Evolutionary conservation across 1,140 invertebrate species (phyloP).

Genomic region (Coenobita brevimanus): DNA sequence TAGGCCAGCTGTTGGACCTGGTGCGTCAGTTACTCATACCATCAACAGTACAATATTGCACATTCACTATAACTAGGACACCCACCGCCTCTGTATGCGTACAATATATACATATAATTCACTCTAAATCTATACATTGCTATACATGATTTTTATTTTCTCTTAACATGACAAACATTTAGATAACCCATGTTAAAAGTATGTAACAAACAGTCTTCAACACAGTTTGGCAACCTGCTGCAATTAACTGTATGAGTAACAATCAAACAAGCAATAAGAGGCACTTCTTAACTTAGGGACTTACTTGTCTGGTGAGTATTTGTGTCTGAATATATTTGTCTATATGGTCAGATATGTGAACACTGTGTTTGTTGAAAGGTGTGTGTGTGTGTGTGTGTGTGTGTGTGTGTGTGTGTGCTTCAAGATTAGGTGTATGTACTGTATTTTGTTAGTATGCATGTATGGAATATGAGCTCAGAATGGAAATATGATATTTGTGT

Average conservation of each 20-base stretch:
- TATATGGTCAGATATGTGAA: too few relatives aligned
- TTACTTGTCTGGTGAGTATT: slow-evolving; percentile 26
- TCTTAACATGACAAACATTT: slow-evolving; percentile 48
- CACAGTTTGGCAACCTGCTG: slow-evolving; percentile 61
- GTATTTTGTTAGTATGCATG: too few relatives aligned
- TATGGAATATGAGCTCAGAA: too few relatives aligned
- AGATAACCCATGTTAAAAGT: slow-evolving; percentile 47
- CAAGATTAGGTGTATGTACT: too few relatives aligned
- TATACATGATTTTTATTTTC: slow-evolving; percentile 25
- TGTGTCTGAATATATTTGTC: background rate
- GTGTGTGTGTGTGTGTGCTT: slow-evolving; percentile 3
- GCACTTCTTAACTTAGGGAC: slow-evolving; percentile 64
- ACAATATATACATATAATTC: slow-evolving; percentile 28
- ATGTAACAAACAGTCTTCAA: slow-evolving; percentile 62
- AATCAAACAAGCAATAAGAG: slow-evolving; percentile 65
- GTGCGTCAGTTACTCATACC: too few relatives aligned
- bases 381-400: slow-evolving; percentile 6
- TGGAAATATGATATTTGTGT: too few relatives aligned
- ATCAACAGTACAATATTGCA: background rate
- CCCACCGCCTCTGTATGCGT: background rate
- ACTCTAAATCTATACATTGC: slow-evolving; percentile 41
- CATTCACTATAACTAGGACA: background rate
- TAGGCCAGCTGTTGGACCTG: too few relatives aligned
- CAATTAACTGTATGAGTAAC: slow-evolving; percentile 61
- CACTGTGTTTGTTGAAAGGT: too few relatives aligned